Percentiles rank a stretch among this genome's conserved stretches.
Evolutionary conservation across 2,797 vertebrate genomes (phyloP).

Genomic region (Amblyraja radiata): DNA sequence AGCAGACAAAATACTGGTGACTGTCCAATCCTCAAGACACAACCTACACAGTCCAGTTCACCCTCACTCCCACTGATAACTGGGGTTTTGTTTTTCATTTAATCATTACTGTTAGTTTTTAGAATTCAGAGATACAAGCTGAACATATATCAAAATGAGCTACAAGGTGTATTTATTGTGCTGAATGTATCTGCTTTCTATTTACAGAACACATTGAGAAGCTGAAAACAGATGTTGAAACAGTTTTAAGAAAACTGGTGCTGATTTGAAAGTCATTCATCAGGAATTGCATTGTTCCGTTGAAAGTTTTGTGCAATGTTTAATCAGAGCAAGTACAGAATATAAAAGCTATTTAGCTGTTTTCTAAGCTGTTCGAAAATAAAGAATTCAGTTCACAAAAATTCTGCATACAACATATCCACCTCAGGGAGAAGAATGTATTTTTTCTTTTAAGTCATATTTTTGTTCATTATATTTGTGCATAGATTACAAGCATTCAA

Average conservation of each 20-base stretch:
- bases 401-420: neutral
- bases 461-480: neutral
- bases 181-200: neutral
- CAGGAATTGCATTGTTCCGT: neutral
- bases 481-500: neutral
- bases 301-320: neutral
- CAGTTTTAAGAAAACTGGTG: neutral
- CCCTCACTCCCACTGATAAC: too few species aligned
- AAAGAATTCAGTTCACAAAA: neutral
- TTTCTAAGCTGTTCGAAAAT: neutral
- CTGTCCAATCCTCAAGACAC: too few species aligned
- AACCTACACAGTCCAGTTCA: too few species aligned
- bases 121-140: neutral
- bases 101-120: too few species aligned
- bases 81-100: too few species aligned
- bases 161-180: neutral
- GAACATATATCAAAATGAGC: neutral
- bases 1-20: too few species aligned
- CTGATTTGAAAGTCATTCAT: neutral
- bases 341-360: neutral
- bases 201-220: neutral
- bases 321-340: neutral
- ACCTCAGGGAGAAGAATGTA: neutral
- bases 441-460: neutral
- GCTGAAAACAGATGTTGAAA: neutral